Base-by-base conservation (phyloP, 2,888 invertebrate species). In the Petrophora chlorosata region DNA sequence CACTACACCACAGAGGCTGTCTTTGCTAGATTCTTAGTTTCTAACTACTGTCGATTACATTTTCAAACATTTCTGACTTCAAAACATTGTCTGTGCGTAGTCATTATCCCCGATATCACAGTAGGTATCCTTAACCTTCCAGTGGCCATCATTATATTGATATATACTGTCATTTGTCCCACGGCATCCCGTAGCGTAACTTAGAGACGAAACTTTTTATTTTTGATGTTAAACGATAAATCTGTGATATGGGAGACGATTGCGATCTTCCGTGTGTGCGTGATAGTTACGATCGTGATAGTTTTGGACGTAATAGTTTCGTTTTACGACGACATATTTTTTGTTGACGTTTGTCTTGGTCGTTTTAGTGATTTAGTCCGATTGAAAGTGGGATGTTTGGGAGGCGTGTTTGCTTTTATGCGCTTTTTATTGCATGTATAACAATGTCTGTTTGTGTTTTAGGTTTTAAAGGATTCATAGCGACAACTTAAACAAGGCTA, bases 101-200 rank as follows among this genome's bases (percentile, higher is more conserved):
- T 53, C 53, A 57, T 57, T 55, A 57, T 55, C 55, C 50, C 30
- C 36, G 25, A 51, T 58, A 60, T 65, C 56, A 46, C 51, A 62
- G 66, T n/a, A n/a, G n/a, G n/a, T 67, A 73, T 75, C 73, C 69
- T 73, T 73, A 76, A 73, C 77, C 75, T 75, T 62, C 43, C 43
- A 43, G 36, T 60, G 65, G 64, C 53, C 60, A 64, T 73, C 78
- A 67, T 80, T 79, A 79, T 64, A 65, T 70, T 79, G 80, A 80
- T 76, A 66, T 71, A 56, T 75, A 59, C 60, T 58, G 38, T 61
- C 69, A 68, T 74, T 72, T 70, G 65, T 70, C 62, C 48, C 38
- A 46, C 49, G 58, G 56, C 62, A 61, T 62, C 66, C 65, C 62
- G 46, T 39, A 41, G 52, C 54, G 55, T 59, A 65, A 65, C 66